Conservation (phyloP, 2,797 vertebrate genomes). For the Cetoscarus ocellatus region DNA sequence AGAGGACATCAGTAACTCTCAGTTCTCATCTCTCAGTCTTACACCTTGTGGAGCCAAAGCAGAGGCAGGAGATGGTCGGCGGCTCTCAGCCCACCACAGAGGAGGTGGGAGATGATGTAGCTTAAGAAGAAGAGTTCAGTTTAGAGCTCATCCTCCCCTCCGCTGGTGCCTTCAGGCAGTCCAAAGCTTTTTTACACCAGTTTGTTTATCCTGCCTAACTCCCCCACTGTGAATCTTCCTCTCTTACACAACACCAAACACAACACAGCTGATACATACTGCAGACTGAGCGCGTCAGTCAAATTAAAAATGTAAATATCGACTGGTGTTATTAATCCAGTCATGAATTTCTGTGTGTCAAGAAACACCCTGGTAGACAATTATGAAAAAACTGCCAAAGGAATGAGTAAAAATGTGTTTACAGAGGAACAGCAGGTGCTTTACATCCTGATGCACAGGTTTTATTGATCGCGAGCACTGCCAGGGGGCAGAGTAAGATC, state of each 20-base stretch:
- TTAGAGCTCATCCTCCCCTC: conserved; percentile 55
- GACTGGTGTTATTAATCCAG: neutral
- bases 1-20: conserved; percentile 15
- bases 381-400: too few species aligned
- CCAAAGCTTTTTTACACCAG: conserved; percentile 48
- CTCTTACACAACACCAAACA: conserved; percentile 27
- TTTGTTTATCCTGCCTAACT: conserved; percentile 69
- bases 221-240: conserved; percentile 62
- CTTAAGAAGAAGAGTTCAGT: conserved; percentile 59
- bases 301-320: conserved; percentile 18
- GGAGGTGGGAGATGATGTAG: conserved; percentile 67
- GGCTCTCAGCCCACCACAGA: conserved; percentile 63
- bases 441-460: conserved; percentile 2
- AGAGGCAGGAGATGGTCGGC: conserved; percentile 57
- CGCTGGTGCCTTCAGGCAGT: conserved; percentile 72
- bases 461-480: conserved; percentile 14
- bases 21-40: neutral
- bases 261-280: conserved; percentile 20
- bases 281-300: conserved; percentile 34
- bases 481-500: conserved; percentile 2
- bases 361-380: neutral
- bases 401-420: neutral
- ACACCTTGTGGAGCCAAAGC: conserved; percentile 32
- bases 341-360: conserved; percentile 11
- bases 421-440: neutral